A percentile compares a stretch with the other conserved stretches of the same genome.
Conservation (phyloP, 2,888 invertebrate species). For the Cacoxenus indagator region DNA sequence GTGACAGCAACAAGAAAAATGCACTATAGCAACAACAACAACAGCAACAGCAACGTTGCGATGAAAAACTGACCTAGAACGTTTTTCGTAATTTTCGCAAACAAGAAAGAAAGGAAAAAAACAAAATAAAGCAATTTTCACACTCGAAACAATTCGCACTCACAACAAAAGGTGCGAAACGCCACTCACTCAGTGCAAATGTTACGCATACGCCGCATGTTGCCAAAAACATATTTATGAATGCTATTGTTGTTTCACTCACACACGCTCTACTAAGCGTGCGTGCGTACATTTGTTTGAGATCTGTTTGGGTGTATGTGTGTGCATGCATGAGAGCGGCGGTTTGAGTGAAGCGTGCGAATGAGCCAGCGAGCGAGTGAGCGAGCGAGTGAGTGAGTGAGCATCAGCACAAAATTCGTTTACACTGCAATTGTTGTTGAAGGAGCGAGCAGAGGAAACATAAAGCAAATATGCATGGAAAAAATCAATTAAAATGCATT, state of each 20-base stretch:
- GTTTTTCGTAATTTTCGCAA: background rate
- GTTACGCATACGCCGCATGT: conserved; percentile 59
- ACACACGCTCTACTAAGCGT: background rate
- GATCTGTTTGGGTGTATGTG: too few species aligned
- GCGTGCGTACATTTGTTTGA: too few species aligned
- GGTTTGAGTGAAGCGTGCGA: background rate
- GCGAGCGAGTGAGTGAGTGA: background rate
- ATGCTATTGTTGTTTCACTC: conserved; percentile 26
- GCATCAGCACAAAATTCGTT: too few species aligned
- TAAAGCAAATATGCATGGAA: conserved; percentile 30
- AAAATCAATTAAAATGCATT: conserved; percentile 63
- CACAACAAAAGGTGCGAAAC: conserved; percentile 24
- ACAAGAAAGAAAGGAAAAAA: background rate
- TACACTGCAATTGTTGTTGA: background rate
- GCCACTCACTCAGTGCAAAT: conserved; percentile 37
- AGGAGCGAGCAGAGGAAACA: background rate
- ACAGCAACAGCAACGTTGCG: background rate
- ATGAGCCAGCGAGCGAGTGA: background rate
- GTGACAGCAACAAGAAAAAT: conserved; percentile 16
- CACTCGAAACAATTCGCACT: conserved; percentile 35
- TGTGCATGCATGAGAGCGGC: background rate
- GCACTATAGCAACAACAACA: background rate
- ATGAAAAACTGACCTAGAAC: conserved; percentile 48
- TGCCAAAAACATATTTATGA: background rate
- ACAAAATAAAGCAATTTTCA: too few species aligned